Base-by-base conservation (phyloP, 1,140 invertebrate species). In the Callitettix versicolor region DNA sequence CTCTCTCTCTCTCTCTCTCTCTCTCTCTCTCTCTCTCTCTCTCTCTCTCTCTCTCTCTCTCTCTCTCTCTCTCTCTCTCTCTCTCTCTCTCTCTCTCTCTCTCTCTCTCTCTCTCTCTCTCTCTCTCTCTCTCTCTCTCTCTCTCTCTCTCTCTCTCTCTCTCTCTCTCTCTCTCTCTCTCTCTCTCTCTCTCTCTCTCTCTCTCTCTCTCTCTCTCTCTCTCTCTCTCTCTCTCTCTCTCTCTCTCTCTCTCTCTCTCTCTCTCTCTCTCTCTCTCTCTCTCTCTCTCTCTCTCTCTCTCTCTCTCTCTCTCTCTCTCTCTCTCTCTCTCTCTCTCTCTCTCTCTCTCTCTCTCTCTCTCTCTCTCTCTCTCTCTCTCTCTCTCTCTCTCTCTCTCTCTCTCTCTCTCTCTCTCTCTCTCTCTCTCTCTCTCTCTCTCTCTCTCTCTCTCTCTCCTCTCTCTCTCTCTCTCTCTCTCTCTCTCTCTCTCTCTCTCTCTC, bases 1-100 rank as follows among this genome's bases (percentile, higher is more conserved):
- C 49, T 51, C 49, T 51, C 49, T 51, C 49, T 51, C 49, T 51
- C 49, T 51, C 49, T 51, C 49, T 51, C 49, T 51, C 49, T 51
- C 49, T 51, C 49, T 51, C 49, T 51, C 49, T 51, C 49, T 51
- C 49, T 51, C 49, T 36, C 49, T 51, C 49, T 36, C 49, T 51
- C 49, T 51, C 49, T 36, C 49, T 51, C 49, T 36, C 49, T 51
- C 49, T 36, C 49, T 51, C 49, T n/a, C 49, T 51, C 49, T 51
- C 49, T 36, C 34, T 36, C 30, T 34, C 49, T 51, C 26, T 51
- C 49, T 18, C 50, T 18, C n/a, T 40, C 15, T 52, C 18, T 18
- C 34, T 36, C 17, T 38, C 11, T 36, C 34, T 52, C 3, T 40
- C 34, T 38, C 22, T 53, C 9, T 6, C 3, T 14, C 33, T 22